phyloP scores from a whole-genome alignment of 2,113 vertebrate species.

The Hydrochoerus hydrochaeris region DNA sequence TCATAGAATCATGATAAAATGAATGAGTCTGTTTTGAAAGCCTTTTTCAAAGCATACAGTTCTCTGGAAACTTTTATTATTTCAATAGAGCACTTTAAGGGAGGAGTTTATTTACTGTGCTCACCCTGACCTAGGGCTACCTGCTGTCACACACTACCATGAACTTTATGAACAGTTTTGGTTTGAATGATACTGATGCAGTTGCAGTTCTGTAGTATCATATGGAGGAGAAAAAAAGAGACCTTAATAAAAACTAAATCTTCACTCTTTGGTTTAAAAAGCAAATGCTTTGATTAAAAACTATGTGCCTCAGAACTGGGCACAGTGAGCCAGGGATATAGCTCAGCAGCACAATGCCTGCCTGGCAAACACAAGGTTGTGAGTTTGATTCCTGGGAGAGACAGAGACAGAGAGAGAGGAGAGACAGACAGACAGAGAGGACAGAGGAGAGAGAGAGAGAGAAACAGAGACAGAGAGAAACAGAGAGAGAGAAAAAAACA shows the following conservation, averaged over 20 bases:
- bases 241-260: constrained; percentile 38
- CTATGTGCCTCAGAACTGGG: neutral
- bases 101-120: neutral
- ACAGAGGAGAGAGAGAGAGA: too few relatives aligned
- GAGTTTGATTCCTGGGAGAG: too few relatives aligned
- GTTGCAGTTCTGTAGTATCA: neutral
- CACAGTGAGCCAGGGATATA: too few relatives aligned
- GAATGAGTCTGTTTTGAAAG: neutral
- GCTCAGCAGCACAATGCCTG: too few relatives aligned
- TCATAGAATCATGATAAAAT: neutral
- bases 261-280: neutral
- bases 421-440: too few relatives aligned
- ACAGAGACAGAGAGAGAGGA: too few relatives aligned
- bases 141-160: neutral
- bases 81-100: neutral
- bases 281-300: neutral
- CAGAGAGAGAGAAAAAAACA: too few relatives aligned
- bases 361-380: too few relatives aligned
- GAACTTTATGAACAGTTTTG: neutral
- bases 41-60: neutral
- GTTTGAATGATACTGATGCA: neutral
- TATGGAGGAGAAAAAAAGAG: neutral
- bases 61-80: neutral
- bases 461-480: too few relatives aligned
- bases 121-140: neutral